Base-by-base conservation (phyloP, 1,140 invertebrate genomes). In the Drosophila saltans region DNA sequence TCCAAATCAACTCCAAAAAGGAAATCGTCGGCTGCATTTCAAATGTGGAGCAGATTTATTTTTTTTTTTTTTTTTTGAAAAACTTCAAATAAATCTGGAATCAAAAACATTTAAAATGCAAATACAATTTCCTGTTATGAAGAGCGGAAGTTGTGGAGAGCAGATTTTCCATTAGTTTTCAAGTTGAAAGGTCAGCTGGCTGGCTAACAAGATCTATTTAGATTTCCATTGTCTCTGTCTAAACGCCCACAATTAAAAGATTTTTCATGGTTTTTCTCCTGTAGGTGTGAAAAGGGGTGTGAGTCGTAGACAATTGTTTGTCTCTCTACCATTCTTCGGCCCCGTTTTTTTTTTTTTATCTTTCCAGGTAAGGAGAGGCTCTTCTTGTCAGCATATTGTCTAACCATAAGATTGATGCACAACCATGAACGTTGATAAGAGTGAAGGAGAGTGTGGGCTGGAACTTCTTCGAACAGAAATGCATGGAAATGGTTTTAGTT, bases 231-330 rank as follows among this genome's bases (percentile, higher is more conserved):
- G 78, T 69, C 30, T 33, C 7, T 2, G 52, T 7, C 36, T 9
- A 10, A 71, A 84, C 81, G 81, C 81, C 81, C 78, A 84, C 81
- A 77, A 70, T 70, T 55, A 24, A 9, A 40, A 16, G 62, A 67
- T 48, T 30, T 8, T 21, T 16, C 8, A 39, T 39, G 33, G 40
- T 16, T 28, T 28, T 28, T 21, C 26, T 45, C 43, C 16, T 16
- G 61, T 9, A 66, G 67, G 78, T 77, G 78, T 76, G 78, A 84
- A 81, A 81, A 81, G 78, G 61, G 74, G 68, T 81, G 63, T 48
- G 55, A 36, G 41, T 57, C 52, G 36, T 69, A 26, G 69, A 7
- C 61, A 36, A 36, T 36, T 36, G 33, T 36, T 55, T 48, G 39
- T 43, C 33, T 45, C 55, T 66, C 66, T 4, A 16, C 33, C 33